Percentiles rank a stretch among this genome's conserved stretches.
Conservation (phyloP, 2,113 vertebrate species). For the Cynopterus brachyotis region DNA sequence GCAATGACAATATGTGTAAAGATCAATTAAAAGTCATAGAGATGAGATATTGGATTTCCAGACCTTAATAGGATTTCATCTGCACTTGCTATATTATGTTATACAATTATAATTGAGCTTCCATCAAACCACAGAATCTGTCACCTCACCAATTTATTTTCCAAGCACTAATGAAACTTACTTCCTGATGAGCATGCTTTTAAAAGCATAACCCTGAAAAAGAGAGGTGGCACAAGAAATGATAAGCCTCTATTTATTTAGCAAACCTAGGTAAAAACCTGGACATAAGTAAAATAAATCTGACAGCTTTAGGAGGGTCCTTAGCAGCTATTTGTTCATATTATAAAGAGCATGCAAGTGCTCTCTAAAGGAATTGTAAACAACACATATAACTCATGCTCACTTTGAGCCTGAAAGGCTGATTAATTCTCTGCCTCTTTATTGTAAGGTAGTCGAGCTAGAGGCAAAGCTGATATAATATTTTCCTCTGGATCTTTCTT, state of each 20-base stretch:
- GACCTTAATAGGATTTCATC: conserved; percentile 89
- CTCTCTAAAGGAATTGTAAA: conserved; percentile 34
- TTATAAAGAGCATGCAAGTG: not conserved
- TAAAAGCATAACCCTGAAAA: conserved; percentile 66
- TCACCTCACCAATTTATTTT: conserved; percentile 87
- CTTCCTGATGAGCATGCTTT: conserved; percentile 83
- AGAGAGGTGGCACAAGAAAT: conserved; percentile 33
- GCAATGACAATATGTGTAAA: conserved; percentile 88
- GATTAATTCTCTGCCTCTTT: conserved; percentile 11
- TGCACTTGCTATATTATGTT: conserved; percentile 87
- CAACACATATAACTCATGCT: not conserved
- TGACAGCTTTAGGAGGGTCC: conserved; percentile 48
- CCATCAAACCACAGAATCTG: conserved; percentile 85
- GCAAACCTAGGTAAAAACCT: conserved; percentile 55
- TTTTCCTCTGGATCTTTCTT: not conserved
- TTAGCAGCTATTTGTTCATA: conserved; percentile 46
- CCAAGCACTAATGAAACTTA: conserved; percentile 84
- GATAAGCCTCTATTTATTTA: conserved; percentile 64
- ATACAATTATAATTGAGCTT: conserved; percentile 89
- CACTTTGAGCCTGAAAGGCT: not conserved
- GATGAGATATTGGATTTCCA: conserved; percentile 89
- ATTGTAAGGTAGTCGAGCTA: not conserved
- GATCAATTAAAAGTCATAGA: conserved; percentile 91
- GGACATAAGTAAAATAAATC: conserved; percentile 55
- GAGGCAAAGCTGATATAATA: not conserved